These are phyloP conservation scores for Lypha dubia DNA, from an alignment of 2,888 invertebrate species.

Conservation along the genomic window DNA sequence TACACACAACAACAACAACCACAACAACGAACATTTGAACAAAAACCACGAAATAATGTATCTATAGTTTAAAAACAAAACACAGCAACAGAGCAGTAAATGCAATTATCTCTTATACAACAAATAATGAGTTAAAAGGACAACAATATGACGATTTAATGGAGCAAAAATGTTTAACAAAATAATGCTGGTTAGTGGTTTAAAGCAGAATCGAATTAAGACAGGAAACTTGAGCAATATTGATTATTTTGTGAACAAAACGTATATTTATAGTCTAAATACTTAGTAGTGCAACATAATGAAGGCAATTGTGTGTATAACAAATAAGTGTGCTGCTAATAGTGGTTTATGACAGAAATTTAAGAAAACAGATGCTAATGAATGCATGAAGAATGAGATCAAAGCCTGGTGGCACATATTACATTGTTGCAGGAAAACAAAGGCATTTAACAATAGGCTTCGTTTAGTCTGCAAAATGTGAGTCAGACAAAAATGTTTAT, in stretches of 20 bases:
- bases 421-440: slow-evolving; percentile 17
- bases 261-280: neutral
- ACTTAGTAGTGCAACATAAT: slow-evolving; percentile 32
- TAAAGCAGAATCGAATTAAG: slow-evolving; percentile 15
- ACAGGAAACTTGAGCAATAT: slow-evolving; percentile 33
- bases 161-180: slow-evolving; percentile 47
- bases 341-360: slow-evolving; percentile 31
- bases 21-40: slow-evolving; percentile 38
- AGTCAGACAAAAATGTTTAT: slow-evolving; percentile 18
- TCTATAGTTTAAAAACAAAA: neutral
- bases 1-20: too few species aligned
- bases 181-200: slow-evolving; percentile 53
- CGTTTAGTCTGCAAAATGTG: slow-evolving; percentile 40
- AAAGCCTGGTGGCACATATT: slow-evolving; percentile 31
- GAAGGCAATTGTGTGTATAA: slow-evolving; percentile 8
- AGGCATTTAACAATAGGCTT: slow-evolving; percentile 14
- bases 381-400: slow-evolving; percentile 9
- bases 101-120: slow-evolving; percentile 52
- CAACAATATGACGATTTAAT: slow-evolving; percentile 50
- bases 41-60: slow-evolving; percentile 52
- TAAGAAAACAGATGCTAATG: slow-evolving; percentile 33
- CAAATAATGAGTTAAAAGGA: slow-evolving; percentile 55
- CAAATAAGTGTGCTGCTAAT: neutral
- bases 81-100: slow-evolving; percentile 58
- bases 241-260: slow-evolving; percentile 32